phyloP scores from a whole-genome alignment of 2,113 vertebrate species.

The Tapirus terrestris region DNA sequence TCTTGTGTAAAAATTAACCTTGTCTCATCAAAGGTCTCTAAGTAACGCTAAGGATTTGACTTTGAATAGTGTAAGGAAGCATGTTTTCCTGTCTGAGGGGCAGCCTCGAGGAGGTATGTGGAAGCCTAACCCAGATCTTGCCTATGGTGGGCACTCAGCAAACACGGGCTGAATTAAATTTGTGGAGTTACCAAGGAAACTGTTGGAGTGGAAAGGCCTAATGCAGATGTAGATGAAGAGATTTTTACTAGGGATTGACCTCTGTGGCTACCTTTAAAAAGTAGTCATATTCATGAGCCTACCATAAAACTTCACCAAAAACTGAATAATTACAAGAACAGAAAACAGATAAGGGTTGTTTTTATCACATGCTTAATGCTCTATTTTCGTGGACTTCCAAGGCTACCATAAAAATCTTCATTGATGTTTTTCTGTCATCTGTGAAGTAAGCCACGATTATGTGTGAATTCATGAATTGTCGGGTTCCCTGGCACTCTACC shows the following conservation, averaged over 20 bases:
- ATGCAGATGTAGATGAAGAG: not conserved
- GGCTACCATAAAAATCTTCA: not conserved
- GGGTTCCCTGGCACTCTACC: not conserved
- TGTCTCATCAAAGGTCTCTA: not conserved
- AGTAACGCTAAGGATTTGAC: not conserved
- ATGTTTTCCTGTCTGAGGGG: not conserved
- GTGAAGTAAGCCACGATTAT: not conserved
- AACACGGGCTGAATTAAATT: not conserved
- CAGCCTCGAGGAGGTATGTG: not conserved
- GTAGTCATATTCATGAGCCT: not conserved
- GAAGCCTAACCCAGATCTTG: not conserved
- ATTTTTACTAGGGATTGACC: not conserved
- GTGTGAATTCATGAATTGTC: not conserved
- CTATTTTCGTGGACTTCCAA: not conserved
- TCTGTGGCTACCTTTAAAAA: not conserved
- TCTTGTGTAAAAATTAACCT: not conserved
- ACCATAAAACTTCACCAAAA: not conserved
- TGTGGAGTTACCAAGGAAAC: not conserved
- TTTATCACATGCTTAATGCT: not conserved
- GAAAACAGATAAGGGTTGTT: not conserved
- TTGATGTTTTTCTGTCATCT: not conserved
- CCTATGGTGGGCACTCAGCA: not conserved
- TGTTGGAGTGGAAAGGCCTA: not conserved
- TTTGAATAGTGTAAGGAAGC: not conserved
- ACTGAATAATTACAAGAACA: not conserved